Evolutionary conservation across 2,797 vertebrate species (phyloP).

Genomic region (Petrocephalus sullivani): DNA sequence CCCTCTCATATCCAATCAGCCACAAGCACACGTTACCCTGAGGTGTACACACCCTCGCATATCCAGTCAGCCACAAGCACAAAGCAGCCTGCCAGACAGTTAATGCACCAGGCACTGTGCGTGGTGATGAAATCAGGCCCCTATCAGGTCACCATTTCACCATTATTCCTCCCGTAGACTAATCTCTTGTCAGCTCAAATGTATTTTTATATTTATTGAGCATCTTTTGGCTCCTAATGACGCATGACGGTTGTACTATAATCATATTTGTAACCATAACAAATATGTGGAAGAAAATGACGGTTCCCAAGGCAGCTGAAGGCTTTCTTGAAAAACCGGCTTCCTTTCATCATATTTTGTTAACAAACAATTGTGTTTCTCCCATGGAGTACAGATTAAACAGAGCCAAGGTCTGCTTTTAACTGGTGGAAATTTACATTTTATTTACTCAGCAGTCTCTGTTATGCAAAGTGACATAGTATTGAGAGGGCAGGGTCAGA

Average conservation of each 20-base stretch:
- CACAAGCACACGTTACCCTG: not conserved
- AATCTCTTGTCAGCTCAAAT: conserved; percentile 45
- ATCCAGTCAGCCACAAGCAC: conserved; percentile 16
- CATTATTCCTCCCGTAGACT: conserved; percentile 30
- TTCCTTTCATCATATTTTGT: conserved; percentile 54
- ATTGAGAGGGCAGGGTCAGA: not conserved
- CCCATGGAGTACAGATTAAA: conserved; percentile 54
- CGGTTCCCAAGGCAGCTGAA: conserved; percentile 43
- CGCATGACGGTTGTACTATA: conserved; percentile 43
- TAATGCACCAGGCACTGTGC: conserved; percentile 14
- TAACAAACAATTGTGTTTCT: conserved; percentile 51
- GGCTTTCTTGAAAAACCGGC: conserved; percentile 39
- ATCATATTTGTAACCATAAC: conserved; percentile 58
- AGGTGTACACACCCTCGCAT: not conserved
- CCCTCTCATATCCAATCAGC: not conserved
- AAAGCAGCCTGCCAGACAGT: conserved; percentile 30
- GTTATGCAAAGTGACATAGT: not conserved
- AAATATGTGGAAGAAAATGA: conserved; percentile 55
- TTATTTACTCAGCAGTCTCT: not conserved
- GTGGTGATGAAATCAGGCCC: not conserved
- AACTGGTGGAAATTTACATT: not conserved
- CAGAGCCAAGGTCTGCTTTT: not conserved
- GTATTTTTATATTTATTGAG: conserved; percentile 45
- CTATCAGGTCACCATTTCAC: not conserved
- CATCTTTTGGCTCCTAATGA: conserved; percentile 46